Percentiles rank a stretch among this genome's conserved stretches.
These are phyloP conservation scores for Hafferia zeledoni DNA, from an alignment of 2,797 vertebrate species.

Conservation along the genomic window DNA sequence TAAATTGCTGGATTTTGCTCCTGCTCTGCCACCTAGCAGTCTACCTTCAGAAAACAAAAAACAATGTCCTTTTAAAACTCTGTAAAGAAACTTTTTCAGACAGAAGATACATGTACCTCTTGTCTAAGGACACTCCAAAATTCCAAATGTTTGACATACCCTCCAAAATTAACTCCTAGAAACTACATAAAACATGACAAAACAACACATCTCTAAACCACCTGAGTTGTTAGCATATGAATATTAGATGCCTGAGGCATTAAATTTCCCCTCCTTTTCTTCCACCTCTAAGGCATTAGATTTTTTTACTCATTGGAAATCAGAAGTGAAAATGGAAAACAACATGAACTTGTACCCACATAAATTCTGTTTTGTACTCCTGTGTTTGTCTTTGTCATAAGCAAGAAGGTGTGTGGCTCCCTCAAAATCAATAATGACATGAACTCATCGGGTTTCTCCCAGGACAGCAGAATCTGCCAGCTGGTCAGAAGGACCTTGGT, in stretches of 20 bases:
- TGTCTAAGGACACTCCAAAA: not conserved
- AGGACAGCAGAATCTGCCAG: not conserved
- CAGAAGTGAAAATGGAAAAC: not conserved
- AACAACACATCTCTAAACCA: not conserved
- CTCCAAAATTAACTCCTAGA: not conserved
- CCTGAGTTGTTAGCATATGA: not conserved
- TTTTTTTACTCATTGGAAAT: not conserved
- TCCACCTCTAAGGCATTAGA: not conserved
- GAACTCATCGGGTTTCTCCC: not conserved
- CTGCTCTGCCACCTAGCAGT: slow-evolving; percentile 31
- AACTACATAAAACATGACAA: not conserved
- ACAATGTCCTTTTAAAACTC: not conserved
- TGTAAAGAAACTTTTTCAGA: not conserved
- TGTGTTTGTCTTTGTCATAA: slow-evolving; percentile 12
- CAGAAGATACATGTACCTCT: not conserved
- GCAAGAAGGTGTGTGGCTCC: not conserved
- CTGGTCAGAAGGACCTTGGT: slow-evolving; percentile 27
- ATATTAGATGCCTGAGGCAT: not conserved
- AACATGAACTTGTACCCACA: slow-evolving; percentile 27
- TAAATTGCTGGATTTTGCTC: not conserved
- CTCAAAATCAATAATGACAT: not conserved
- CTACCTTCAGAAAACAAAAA: not conserved
- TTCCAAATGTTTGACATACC: not conserved
- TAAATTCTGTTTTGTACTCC: not conserved
- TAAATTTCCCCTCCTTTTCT: not conserved